phyloP scores from a whole-genome alignment of 2,888 invertebrate species.

The Agonopterix heracliana region DNA sequence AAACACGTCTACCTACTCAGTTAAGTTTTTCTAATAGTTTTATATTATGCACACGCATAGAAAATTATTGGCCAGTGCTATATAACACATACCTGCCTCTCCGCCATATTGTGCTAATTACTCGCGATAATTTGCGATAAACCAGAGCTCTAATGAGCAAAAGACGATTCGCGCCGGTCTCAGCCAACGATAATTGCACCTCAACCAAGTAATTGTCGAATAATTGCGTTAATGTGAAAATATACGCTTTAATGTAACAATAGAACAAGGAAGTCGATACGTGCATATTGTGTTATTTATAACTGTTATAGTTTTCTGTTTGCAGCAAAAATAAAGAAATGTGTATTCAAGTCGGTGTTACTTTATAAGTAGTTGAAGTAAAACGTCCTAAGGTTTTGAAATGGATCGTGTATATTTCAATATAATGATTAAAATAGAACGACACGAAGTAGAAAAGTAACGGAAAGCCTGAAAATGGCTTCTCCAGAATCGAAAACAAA shows the following conservation, averaged over 20 bases:
- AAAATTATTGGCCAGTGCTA: not conserved
- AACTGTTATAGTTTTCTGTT: not conserved
- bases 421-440: too few species aligned
- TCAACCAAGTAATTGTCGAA: slow-evolving; percentile 68
- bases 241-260: slow-evolving; percentile 70
- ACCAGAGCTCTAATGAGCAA: slow-evolving; percentile 53
- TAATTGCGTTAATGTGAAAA: slow-evolving; percentile 73
- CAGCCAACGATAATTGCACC: slow-evolving; percentile 41
- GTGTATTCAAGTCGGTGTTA: too few species aligned
- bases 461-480: too few species aligned
- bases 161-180: slow-evolving; percentile 54
- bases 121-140: slow-evolving; percentile 54
- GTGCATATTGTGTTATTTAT: slow-evolving; percentile 20
- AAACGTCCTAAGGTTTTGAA: too few species aligned
- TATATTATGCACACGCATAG: not conserved
- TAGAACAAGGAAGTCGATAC: slow-evolving; percentile 54
- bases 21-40: slow-evolving; percentile 1
- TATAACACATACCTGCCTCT: not conserved
- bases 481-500: too few species aligned
- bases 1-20: not conserved
- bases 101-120: slow-evolving; percentile 32
- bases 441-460: too few species aligned
- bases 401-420: too few species aligned
- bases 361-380: too few species aligned
- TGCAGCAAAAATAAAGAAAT: too few species aligned